Conservation (phyloP, 30 jellyfish, hydroid and myxozoan species). For the Pseudorhiza aurosa region DNA sequence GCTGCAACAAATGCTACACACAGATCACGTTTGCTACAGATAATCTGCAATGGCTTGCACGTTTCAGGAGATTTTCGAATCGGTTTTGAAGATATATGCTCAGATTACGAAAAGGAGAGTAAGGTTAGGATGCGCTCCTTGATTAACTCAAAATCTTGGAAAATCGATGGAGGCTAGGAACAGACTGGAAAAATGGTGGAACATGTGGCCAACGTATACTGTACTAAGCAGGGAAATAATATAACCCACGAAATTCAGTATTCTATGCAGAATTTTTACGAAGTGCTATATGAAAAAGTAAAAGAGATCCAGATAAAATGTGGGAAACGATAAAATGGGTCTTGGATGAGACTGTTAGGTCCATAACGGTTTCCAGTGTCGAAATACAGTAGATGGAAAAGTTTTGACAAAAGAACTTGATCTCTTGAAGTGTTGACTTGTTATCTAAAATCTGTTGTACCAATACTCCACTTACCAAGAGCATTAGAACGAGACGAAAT, state of each 20-base stretch:
- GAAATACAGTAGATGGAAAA: not conserved
- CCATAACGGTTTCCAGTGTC: not conserved
- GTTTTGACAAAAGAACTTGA: not conserved
- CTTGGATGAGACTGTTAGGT: not conserved
- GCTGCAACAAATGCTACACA: too few species aligned
- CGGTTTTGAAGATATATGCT: not conserved
- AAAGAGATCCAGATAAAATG: not conserved
- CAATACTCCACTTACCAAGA: not conserved
- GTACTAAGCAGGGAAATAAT: not conserved
- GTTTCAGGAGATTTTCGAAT: not conserved
- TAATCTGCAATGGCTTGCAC: not conserved
- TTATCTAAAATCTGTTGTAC: not conserved
- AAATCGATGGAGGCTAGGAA: too few species aligned
- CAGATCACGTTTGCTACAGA: too few species aligned
- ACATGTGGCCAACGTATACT: not conserved
- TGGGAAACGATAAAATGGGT: too few species aligned
- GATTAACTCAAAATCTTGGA: not conserved
- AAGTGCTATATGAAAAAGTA: not conserved
- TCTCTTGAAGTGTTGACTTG: not conserved
- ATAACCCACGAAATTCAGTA: not conserved
- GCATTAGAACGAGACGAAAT: not conserved
- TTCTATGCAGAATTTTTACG: not conserved
- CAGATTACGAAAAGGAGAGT: not conserved
- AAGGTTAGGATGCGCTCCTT: not conserved
- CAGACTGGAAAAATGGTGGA: not conserved